Conservation (phyloP, 2,113 vertebrate species). For the Odobenus rosmarus region DNA sequence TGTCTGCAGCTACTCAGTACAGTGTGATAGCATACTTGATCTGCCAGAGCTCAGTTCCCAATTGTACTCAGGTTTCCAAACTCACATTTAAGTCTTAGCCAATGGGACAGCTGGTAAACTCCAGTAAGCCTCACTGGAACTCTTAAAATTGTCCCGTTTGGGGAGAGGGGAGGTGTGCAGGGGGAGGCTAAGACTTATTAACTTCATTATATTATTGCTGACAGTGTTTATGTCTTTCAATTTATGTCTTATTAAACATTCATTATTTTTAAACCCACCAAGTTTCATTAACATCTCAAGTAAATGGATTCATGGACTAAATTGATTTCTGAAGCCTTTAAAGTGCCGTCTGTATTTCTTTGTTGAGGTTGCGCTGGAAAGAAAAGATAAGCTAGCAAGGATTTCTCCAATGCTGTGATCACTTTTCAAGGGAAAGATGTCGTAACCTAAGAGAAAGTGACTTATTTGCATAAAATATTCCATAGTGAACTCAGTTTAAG, state of each 20-base stretch:
- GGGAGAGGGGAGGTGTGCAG: not conserved
- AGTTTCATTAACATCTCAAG: conserved; percentile 78
- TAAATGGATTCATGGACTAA: conserved; percentile 63
- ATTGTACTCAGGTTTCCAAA: conserved; percentile 42
- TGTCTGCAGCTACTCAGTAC: conserved; percentile 26
- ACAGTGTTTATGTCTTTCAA: conserved; percentile 79
- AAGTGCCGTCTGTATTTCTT: not conserved
- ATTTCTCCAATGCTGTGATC: not conserved
- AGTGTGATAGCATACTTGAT: conserved; percentile 68
- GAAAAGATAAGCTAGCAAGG: conserved; percentile 42
- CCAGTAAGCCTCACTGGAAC: not conserved
- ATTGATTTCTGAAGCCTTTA: conserved; percentile 75
- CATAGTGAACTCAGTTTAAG: conserved; percentile 41
- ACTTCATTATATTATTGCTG: conserved; percentile 66
- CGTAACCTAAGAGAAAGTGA: conserved; percentile 46
- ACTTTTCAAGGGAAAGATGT: conserved; percentile 62
- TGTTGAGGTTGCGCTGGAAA: not conserved
- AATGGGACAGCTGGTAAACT: conserved; percentile 1
- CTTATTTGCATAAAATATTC: conserved; percentile 66
- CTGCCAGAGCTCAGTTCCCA: conserved; percentile 58
- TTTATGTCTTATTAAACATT: conserved; percentile 79
- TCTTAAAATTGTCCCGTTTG: not conserved
- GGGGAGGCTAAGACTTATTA: conserved; percentile 62
- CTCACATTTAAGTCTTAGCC: conserved; percentile 18
- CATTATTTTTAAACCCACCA: conserved; percentile 77